Percentiles rank a stretch among this genome's conserved stretches.
phyloP scores from a whole-genome alignment of 2,797 vertebrate genomes.

The Lacerta bilineata region DNA sequence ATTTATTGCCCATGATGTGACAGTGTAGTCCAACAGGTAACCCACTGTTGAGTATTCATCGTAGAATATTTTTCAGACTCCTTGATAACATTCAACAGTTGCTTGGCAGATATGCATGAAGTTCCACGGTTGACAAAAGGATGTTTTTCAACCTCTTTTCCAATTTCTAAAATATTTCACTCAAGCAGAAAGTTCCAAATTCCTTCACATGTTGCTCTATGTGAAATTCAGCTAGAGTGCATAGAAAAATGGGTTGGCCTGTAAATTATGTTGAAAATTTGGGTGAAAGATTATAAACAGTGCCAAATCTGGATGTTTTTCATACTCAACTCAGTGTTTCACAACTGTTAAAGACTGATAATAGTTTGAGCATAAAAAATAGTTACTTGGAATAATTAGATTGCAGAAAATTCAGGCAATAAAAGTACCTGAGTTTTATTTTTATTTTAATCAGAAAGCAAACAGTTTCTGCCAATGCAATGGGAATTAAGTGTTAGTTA shows the following conservation, averaged over 20 bases:
- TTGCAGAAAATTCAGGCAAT: slow-evolving; percentile 37
- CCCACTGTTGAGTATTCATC: not conserved
- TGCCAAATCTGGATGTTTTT: not conserved
- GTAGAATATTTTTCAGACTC: not conserved
- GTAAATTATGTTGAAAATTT: not conserved
- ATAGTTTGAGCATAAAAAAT: not conserved
- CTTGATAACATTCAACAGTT: not conserved
- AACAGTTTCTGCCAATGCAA: slow-evolving; percentile 53
- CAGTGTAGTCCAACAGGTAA: not conserved
- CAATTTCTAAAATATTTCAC: not conserved
- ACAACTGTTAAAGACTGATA: not conserved
- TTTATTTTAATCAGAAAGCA: slow-evolving; percentile 17
- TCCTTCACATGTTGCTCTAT: not conserved
- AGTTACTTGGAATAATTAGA: not conserved
- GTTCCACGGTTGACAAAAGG: too few relatives aligned
- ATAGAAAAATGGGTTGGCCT: too few relatives aligned
- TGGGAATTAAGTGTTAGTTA: slow-evolving; percentile 62
- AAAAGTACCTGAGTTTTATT: slow-evolving; percentile 20
- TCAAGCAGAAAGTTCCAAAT: not conserved
- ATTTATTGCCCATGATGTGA: not conserved
- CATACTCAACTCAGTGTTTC: not conserved
- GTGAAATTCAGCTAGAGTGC: not conserved
- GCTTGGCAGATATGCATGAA: not conserved
- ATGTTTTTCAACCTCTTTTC: not conserved
- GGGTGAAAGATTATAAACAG: not conserved